Evolutionary conservation across 2,888 invertebrate species (phyloP), one percentile per base, ranked within the genome.

Genomic region (Cosmopolites sordidus): DNA sequence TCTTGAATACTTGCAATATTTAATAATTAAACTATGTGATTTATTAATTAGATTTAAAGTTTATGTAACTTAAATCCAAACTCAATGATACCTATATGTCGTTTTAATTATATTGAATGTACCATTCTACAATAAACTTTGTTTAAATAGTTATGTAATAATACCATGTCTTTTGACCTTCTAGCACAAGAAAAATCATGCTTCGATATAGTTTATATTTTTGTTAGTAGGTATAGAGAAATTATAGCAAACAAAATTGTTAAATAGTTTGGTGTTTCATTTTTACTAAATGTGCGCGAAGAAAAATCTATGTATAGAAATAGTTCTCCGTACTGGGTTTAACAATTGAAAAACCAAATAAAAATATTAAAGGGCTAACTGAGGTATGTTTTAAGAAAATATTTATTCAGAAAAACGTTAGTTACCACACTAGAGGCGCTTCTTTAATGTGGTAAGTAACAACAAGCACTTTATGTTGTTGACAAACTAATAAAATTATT

Each of bases 401-500:
- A 45, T 45, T 45, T 45, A 45, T 45, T 45, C 22, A 45, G 45
- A 37, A 45, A 17, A 43, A 43, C 15, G 27, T 29, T 29, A 15
- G 43, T 17, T 9, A 33, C 17, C 30, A 33, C 33, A 37, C n/a
- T 16, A 17, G 12, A 44, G 44, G 33, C 44, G 44, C 44, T 44
- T 16, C 37, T 44, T 44, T 33, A 44, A 44, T 16, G 33, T 44
- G 44, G 44, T 44, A 44, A 45, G 30, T 17, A 45, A 18, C 45
- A 18, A 37, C 45, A 45, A 37, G 33, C 45, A 45, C 45, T 45
- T 45, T 33, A 43, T 50, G 33, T 16, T 50, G 44, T 43, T 39
- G 44, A 42, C 42, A 44, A 39, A 33, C 42, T 50, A 50, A 43
- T 44, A 50, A 50, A 50, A 50, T 40, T 43, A 50, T 60, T 58